A percentile compares a stretch with the other conserved stretches of the same genome.
Evolutionary conservation across 1,140 invertebrate genomes (phyloP).

Genomic region (Drosophila baimaii): DNA sequence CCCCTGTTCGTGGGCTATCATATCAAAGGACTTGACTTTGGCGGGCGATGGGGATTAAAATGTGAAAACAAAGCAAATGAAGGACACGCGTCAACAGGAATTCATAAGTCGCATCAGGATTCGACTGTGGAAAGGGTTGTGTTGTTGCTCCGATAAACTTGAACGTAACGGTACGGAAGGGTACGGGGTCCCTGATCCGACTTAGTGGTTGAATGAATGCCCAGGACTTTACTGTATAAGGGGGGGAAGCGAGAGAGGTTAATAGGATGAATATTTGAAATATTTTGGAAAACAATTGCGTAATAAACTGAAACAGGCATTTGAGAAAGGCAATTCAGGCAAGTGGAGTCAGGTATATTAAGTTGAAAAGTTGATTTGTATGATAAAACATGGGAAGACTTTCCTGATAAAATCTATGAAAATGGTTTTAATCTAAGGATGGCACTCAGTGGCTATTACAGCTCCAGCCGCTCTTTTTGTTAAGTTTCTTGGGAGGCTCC

Average conservation of each 20-base stretch:
- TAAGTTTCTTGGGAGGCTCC: too few species aligned
- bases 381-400: too few species aligned
- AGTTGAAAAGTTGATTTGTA: background rate
- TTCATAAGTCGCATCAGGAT: constrained; percentile 50
- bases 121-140: constrained; percentile 9
- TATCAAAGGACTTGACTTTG: constrained; percentile 71
- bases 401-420: too few species aligned
- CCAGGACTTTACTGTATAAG: too few species aligned
- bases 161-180: background rate
- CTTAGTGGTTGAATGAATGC: constrained; percentile 50
- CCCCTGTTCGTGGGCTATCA: constrained; percentile 44
- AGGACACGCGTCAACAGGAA: constrained; percentile 60
- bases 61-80: constrained; percentile 54
- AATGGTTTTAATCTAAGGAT: too few species aligned
- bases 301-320: background rate
- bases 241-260: constrained; percentile 20
- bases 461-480: too few species aligned
- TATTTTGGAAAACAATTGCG: constrained; percentile 14
- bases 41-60: constrained; percentile 58
- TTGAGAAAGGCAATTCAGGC: too few species aligned
- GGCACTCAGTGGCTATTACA: too few species aligned
- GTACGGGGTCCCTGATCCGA: constrained; percentile 26
- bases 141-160: constrained; percentile 25
- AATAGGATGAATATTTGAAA: constrained; percentile 40
- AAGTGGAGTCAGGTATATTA: background rate